Conservation (phyloP, 2,113 vertebrate genomes). For the Scatophagus argus region DNA sequence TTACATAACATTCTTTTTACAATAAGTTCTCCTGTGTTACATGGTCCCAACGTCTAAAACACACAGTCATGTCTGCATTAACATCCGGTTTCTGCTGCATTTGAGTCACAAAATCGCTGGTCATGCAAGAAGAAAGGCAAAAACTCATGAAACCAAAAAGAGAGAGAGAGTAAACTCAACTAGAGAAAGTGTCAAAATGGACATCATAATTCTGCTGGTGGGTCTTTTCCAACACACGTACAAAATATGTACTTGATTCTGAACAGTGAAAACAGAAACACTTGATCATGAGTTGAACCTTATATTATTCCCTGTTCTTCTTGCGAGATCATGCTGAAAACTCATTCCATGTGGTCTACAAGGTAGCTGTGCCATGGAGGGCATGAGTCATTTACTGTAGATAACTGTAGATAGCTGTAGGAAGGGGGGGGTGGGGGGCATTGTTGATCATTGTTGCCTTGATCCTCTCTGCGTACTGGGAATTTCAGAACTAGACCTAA, state of each 20-base stretch:
- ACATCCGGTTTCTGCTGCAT: neutral
- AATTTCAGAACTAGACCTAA: conserved; percentile 74
- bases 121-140: conserved; percentile 20
- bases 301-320: conserved; percentile 38
- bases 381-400: conserved; percentile 70
- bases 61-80: conserved; percentile 35
- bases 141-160: conserved; percentile 24
- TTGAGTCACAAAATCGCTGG: neutral
- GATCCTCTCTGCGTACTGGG: conserved; percentile 57
- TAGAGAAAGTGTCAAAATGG: conserved; percentile 32
- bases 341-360: conserved; percentile 54
- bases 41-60: conserved; percentile 34
- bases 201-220: conserved; percentile 49
- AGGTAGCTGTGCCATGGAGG: conserved; percentile 40
- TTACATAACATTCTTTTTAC: conserved; percentile 31
- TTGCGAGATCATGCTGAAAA: conserved; percentile 44
- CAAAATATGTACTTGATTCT: conserved; percentile 29
- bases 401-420: conserved; percentile 73
- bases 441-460: conserved; percentile 66
- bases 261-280: conserved; percentile 19
- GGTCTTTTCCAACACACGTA: conserved; percentile 22
- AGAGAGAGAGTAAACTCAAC: conserved; percentile 20
- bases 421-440: conserved; percentile 29
- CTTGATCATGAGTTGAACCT: conserved; percentile 41
- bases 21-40: conserved; percentile 20